Evolutionary conservation across 2,888 invertebrate species (phyloP), one percentile per base, ranked within the genome.

Genomic region (Caenorhabditis sulstoni): DNA sequence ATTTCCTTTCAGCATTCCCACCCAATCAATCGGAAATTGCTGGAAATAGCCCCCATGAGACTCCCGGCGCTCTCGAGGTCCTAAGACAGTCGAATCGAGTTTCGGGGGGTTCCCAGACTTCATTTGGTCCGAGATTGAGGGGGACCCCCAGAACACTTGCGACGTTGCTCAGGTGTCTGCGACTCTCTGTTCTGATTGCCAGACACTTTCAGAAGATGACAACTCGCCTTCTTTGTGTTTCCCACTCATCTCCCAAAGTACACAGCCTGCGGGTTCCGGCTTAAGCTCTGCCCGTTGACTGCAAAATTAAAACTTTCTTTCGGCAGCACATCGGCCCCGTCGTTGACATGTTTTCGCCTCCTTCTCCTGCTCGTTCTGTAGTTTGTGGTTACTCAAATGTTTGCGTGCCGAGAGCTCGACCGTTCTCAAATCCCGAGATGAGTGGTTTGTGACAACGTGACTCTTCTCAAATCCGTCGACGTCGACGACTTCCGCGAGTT

Each of bases 251-350:
- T n/a, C 41, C 11, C 37, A 53, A 29, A 53, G 53, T 53, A 16
- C 53, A 53, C 37, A 35, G 53, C 53, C 53, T 53, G 23, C 53
- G 53, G 53, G 53, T 52, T 35, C 53, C 53, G 35, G 9, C 22
- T n/a, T 16, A 53, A 18, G 35, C 53, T 35, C 37, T 16, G 37
- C 9, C 53, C 53, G n/a, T 37, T 9, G 35, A 18, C 53, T 8
- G 53, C 53, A 35, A 53, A 35, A 53, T 53, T 53, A 53, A 53
- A 53, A 52, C 53, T 53, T 18, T 29, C 53, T 53, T 18, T 29
- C 29, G 29, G 53, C 11, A 11, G 41, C 41, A 11, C 12, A 37
- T 5, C 29, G 4, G 3, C 29, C 14, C 12, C 29, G 52, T 23
- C 47, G 16, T 8, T 47, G 52, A 52, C 52, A 52, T 53, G 53